Conservation (phyloP, 2,113 vertebrate species). For the Xiphophorus couchianus region DNA sequence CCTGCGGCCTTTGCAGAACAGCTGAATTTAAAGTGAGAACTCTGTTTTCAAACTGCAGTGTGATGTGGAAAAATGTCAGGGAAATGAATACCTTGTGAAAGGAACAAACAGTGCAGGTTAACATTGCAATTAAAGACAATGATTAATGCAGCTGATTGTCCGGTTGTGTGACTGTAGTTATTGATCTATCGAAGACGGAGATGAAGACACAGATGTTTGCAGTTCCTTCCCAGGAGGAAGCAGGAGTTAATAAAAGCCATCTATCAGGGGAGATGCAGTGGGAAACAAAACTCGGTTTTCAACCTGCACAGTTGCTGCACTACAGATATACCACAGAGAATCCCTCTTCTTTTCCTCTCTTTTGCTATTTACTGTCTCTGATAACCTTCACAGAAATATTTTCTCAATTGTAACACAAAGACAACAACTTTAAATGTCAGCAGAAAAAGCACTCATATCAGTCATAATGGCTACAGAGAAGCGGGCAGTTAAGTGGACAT, state of each 20-base stretch:
- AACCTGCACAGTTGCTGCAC: slow-evolving; percentile 29
- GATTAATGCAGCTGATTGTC: slow-evolving; percentile 50
- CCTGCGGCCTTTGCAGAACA: too few relatives aligned
- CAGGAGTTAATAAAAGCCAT: slow-evolving; percentile 72
- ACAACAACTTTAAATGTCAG: slow-evolving; percentile 15
- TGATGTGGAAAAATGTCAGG: background rate
- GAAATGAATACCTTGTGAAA: background rate
- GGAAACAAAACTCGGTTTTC: slow-evolving; percentile 43
- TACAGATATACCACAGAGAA: background rate
- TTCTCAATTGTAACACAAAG: slow-evolving; percentile 14
- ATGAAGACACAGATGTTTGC: slow-evolving; percentile 46
- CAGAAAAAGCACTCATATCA: slow-evolving; percentile 1
- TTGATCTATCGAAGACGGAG: slow-evolving; percentile 59
- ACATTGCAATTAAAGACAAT: slow-evolving; percentile 44
- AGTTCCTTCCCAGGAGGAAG: slow-evolving; percentile 46
- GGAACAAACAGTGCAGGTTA: slow-evolving; percentile 17
- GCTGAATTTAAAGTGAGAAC: too few relatives aligned
- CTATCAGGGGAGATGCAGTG: slow-evolving; percentile 58
- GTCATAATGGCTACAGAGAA: slow-evolving; percentile 13
- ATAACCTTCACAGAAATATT: background rate
- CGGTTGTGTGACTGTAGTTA: slow-evolving; percentile 42
- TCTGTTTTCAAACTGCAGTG: too few relatives aligned
- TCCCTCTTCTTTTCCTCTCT: background rate
- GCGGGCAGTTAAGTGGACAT: slow-evolving; percentile 26
- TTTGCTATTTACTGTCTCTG: background rate